Percentiles rank a stretch among this genome's conserved stretches.
Evolutionary conservation across 2,888 invertebrate genomes (phyloP).

Genomic region (Halocaridina rubra): DNA sequence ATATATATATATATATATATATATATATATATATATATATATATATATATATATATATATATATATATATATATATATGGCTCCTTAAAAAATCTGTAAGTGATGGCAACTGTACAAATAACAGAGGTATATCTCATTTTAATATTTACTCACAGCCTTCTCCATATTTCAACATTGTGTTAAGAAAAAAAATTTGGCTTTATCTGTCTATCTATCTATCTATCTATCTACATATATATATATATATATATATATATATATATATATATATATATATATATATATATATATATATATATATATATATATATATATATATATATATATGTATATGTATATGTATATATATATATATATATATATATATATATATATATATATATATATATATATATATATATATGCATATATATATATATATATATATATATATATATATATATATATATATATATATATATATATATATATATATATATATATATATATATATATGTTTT

Average conservation of each 20-base stretch:
- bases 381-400: slow-evolving; percentile 37
- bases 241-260: neutral
- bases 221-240: neutral
- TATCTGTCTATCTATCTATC: neutral
- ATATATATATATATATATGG: too few relatives aligned
- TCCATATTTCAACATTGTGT: too few relatives aligned
- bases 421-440: slow-evolving; percentile 35
- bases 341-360: slow-evolving; percentile 21
- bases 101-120: too few relatives aligned
- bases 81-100: too few relatives aligned
- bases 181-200: neutral
- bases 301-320: slow-evolving; percentile 13
- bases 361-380: slow-evolving; percentile 34
- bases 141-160: too few relatives aligned
- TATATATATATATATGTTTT: neutral
- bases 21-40: too few relatives aligned
- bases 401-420: slow-evolving; percentile 23
- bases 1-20: too few relatives aligned
- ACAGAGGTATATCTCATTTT: too few relatives aligned
- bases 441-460: slow-evolving; percentile 33
- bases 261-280: slow-evolving; percentile 3
- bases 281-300: slow-evolving; percentile 21
- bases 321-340: slow-evolving; percentile 3
- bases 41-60: too few relatives aligned
- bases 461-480: slow-evolving; percentile 24